These are phyloP conservation scores for Girardia tigrina DNA, from an alignment of 2,888 invertebrate genomes.

Conservation along the genomic window DNA sequence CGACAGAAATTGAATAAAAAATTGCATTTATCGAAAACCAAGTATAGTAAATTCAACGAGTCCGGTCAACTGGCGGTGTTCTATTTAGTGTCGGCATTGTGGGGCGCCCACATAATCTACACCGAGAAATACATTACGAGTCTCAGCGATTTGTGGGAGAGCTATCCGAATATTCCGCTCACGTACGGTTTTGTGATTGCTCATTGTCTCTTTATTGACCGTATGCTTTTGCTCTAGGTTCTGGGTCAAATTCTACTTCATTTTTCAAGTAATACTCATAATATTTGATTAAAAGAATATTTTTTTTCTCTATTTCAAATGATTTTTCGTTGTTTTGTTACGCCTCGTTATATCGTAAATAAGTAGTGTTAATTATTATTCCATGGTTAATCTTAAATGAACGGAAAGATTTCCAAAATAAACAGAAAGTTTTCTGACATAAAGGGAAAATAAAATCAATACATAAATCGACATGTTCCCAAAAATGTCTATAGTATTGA, in stretches of 20 bases:
- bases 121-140: conserved; percentile 55
- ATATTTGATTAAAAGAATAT: background rate
- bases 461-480: no score
- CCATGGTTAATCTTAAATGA: no score
- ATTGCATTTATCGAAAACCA: conserved; percentile 83
- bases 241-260: conserved; percentile 37
- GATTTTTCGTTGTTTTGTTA: no score
- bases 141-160: conserved; percentile 60
- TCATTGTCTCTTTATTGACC: conserved; percentile 13
- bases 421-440: no score
- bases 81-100: conserved; percentile 70
- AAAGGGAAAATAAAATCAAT: no score
- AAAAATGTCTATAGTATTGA: no score
- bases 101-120: conserved; percentile 75
- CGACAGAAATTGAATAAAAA: conserved; percentile 92
- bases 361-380: no score
- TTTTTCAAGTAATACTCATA: conserved; percentile 34
- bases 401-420: no score
- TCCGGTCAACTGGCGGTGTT: conserved; percentile 86
- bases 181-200: conserved; percentile 39
- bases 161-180: conserved; percentile 62
- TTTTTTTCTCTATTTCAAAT: conserved; percentile 51
- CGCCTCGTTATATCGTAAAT: no score
- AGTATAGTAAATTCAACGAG: conserved; percentile 84
- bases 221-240: conserved; percentile 34